Evolutionary conservation across 2,113 vertebrate species (phyloP).

Genomic region (Cricetomys ansorgei): DNA sequence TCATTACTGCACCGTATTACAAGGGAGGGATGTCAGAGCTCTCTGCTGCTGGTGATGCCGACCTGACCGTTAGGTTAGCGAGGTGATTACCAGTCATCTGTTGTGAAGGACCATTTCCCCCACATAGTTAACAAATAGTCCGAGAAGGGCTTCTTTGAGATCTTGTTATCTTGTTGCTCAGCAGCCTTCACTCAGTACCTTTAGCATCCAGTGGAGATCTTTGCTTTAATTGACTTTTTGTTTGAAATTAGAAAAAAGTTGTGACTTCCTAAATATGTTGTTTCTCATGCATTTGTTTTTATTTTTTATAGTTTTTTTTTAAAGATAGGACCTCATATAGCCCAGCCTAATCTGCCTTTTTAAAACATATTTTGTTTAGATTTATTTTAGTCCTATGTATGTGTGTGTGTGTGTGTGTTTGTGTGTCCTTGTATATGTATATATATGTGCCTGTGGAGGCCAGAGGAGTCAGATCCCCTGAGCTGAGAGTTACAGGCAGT

Average conservation of each 20-base stretch:
- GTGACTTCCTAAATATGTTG: slow-evolving; percentile 18
- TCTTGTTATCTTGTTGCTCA: neutral
- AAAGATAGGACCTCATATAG: neutral
- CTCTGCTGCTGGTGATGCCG: neutral
- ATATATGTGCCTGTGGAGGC: too few relatives aligned
- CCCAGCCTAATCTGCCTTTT: neutral
- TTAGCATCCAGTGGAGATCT: neutral
- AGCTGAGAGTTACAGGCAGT: neutral
- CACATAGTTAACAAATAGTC: neutral
- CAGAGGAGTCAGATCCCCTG: neutral
- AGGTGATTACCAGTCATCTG: neutral
- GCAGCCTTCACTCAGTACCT: neutral
- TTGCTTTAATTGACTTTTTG: slow-evolving; percentile 12
- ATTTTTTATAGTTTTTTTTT: neutral
- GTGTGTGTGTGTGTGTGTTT: neutral
- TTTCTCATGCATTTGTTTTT: neutral
- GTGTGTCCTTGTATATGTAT: neutral
- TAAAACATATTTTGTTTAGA: neutral
- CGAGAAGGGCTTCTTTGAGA: slow-evolving; percentile 17
- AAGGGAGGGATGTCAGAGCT: neutral
- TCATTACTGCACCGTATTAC: neutral
- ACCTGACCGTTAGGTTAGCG: neutral
- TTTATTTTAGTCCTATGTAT: neutral
- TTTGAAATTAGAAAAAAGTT: slow-evolving; percentile 13
- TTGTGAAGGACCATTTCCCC: neutral